phyloP scores from a whole-genome alignment of 2,888 invertebrate genomes.

The Phytoseiulus persimilis region DNA sequence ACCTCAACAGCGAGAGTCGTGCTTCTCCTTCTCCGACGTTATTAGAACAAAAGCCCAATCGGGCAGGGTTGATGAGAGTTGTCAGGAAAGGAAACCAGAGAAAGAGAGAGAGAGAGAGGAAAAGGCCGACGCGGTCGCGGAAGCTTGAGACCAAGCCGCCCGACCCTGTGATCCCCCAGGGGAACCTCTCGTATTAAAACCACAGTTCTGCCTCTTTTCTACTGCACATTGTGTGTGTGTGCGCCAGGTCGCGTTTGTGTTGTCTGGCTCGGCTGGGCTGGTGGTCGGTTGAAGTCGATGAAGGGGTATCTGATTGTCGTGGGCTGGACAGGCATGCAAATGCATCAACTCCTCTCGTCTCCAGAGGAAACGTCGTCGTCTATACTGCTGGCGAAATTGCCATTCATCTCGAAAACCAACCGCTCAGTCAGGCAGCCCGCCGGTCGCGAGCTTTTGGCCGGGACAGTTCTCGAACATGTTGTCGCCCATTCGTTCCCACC shows the following conservation, averaged over 20 bases:
- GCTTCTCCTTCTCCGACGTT: not conserved
- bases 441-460: not conserved
- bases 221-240: too few relatives aligned
- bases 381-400: not conserved
- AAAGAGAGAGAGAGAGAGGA: not conserved
- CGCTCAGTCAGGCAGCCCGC: not conserved
- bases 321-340: not conserved
- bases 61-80: not conserved
- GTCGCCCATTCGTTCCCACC: not conserved
- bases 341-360: not conserved
- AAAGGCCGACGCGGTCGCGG: not conserved
- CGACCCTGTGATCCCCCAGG: too few relatives aligned
- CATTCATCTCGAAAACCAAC: not conserved
- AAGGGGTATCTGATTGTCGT: not conserved
- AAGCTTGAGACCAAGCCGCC: too few relatives aligned
- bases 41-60: not conserved
- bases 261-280: not conserved
- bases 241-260: too few relatives aligned
- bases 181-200: too few relatives aligned
- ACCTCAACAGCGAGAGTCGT: not conserved
- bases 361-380: not conserved
- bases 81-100: not conserved
- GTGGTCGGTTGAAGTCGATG: not conserved
- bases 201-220: too few relatives aligned
- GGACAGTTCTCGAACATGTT: not conserved